Conservation (phyloP, 2,797 vertebrate species). For the Myripristis jacobus region DNA sequence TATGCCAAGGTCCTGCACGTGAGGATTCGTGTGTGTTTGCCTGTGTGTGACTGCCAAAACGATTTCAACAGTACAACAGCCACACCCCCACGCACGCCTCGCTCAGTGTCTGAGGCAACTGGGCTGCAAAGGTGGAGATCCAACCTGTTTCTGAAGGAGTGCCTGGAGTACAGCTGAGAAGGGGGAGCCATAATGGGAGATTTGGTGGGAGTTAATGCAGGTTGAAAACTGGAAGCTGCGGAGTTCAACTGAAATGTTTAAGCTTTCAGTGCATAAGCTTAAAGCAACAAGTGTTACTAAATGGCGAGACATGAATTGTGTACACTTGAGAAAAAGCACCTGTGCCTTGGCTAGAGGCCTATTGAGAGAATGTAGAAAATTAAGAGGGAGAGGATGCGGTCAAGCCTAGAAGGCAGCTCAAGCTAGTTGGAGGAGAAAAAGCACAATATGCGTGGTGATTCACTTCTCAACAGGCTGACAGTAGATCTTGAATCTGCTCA, state of each 20-base stretch:
- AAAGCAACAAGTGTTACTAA: constrained; percentile 27
- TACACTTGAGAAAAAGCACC: constrained; percentile 34
- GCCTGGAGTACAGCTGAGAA: not conserved
- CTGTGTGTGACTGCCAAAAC: constrained; percentile 31
- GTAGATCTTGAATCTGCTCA: constrained; percentile 2
- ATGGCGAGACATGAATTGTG: not conserved
- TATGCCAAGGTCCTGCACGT: constrained; percentile 35
- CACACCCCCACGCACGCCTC: constrained; percentile 22
- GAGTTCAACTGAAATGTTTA: not conserved
- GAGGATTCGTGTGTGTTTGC: constrained; percentile 8
- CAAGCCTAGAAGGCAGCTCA: not conserved
- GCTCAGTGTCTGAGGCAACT: constrained; percentile 11
- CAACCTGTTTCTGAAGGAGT: constrained; percentile 18
- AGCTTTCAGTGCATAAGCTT: not conserved
- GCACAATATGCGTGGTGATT: constrained; percentile 4
- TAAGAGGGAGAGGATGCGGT: constrained; percentile 7
- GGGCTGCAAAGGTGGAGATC: constrained; percentile 7
- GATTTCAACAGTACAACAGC: constrained; percentile 27
- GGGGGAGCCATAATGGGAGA: not conserved
- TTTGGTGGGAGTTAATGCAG: constrained; percentile 11
- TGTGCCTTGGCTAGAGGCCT: not conserved
- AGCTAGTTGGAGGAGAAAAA: constrained; percentile 5
- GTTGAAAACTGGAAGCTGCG: constrained; percentile 6
- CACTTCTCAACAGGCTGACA: constrained; percentile 18
- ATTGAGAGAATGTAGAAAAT: constrained; percentile 11